Base-by-base conservation (phyloP, 2,113 vertebrate genomes). In the Paradoxurus hermaphroditus region DNA sequence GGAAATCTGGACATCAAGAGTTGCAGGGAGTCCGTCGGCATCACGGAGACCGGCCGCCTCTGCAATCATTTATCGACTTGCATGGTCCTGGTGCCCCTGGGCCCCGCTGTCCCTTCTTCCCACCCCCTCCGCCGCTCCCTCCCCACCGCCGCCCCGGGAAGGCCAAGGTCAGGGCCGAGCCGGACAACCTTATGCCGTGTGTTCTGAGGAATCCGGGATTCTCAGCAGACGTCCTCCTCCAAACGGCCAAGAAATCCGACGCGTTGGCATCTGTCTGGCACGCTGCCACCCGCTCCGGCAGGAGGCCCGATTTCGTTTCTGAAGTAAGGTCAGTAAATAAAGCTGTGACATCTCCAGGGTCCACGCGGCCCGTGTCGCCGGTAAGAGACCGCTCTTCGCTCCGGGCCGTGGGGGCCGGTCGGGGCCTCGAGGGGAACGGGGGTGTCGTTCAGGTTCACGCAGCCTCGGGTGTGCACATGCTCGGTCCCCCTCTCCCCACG, bases 31-130 rank as follows among this genome's bases (percentile, higher is more conserved):
- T 27, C 9, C 39, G 49, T 12, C 9, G 25, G 14, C 39, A 4
- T 59, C 11, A 15, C n/a, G 85, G 83, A 5, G 0, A 3, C 5
- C 6, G 1, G 94, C 72, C 9, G 0, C 8, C 36, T 18, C 0
- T 39, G 7, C 44, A 12, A 9, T 59, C 21, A 2, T 36, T 84
- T 70, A 19, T n/a, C 27, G 9, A 53, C 41, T 41, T n/a, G 10
- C n/a, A 2, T 9, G 41, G 62, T 31, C 4, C 46, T 25, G 44
- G 39, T 7, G 9, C n/a, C 31, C 39, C 90, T 36, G 72, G 63
- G 10, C 13, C 18, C 51, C 2, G 62, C 31, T 39, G 9, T 29
- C 0, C 0, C 12, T 23, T 65, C 51, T 81, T 86, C 63, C 49
- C 59, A 46, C 21, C 39, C 11, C 12, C 3, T 59, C 21, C 29